These are phyloP conservation scores for Paraplagusia blochii DNA, from an alignment of 2,113 vertebrate species.

Conservation along the genomic window DNA sequence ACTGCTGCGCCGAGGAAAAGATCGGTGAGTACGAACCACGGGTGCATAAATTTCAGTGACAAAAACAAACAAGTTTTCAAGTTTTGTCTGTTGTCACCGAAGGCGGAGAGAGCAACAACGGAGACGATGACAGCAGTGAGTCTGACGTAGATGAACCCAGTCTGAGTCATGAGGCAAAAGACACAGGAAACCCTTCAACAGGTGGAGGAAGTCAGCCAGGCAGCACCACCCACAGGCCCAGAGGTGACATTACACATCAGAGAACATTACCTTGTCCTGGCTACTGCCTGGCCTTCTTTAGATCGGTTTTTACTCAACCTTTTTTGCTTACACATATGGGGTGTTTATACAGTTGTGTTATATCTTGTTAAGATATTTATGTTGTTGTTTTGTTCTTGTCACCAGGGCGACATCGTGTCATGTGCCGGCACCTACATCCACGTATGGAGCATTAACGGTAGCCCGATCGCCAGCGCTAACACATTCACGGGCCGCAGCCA, in stretches of 20 bases:
- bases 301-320: too few species aligned
- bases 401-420: constrained; percentile 93
- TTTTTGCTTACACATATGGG: too few species aligned
- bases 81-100: constrained; percentile 46
- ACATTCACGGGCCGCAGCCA: constrained; percentile 96
- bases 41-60: not conserved
- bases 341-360: too few species aligned
- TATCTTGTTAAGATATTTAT: too few species aligned
- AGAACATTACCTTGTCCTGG: too few species aligned
- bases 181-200: constrained; percentile 40
- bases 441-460: constrained; percentile 98
- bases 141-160: constrained; percentile 89
- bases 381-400: too few species aligned
- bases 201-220: constrained; percentile 74
- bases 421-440: constrained; percentile 94
- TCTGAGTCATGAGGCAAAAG: constrained; percentile 77
- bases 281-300: too few species aligned
- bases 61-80: not conserved
- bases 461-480: constrained; percentile 91
- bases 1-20: constrained; percentile 89
- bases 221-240: constrained; percentile 80
- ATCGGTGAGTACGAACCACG: constrained; percentile 76
- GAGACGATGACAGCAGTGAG: constrained; percentile 94
- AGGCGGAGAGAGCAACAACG: constrained; percentile 79
- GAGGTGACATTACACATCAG: constrained; percentile 56